A percentile compares a stretch with the other conserved stretches of the same genome.
Conservation (phyloP, 2,888 invertebrate genomes). For the Sesamia inferens region DNA sequence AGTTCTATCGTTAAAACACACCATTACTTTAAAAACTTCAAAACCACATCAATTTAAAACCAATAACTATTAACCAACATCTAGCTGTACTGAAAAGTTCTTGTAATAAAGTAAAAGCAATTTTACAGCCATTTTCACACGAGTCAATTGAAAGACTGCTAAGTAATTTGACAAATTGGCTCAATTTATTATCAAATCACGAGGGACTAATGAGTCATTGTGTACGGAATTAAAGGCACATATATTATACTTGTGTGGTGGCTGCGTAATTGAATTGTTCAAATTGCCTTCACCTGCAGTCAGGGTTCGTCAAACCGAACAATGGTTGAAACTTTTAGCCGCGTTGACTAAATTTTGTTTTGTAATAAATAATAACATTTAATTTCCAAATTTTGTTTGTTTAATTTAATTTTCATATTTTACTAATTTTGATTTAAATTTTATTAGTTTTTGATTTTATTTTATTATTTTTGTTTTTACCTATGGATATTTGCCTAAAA, state of each 20-base stretch:
- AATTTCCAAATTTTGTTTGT: background rate
- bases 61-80: background rate
- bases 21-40: background rate
- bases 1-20: no score
- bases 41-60: background rate
- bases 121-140: no score
- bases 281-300: conserved; percentile 42
- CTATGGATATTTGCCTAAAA: no score
- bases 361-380: background rate
- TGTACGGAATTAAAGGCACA: no score
- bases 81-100: background rate
- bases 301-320: conserved; percentile 26
- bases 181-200: no score
- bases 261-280: conserved; percentile 42
- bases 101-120: no score
- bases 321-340: background rate
- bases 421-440: no score
- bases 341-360: background rate
- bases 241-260: conserved; percentile 46
- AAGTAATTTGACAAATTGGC: no score
- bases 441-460: no score
- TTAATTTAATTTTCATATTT: background rate
- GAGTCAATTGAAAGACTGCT: no score
- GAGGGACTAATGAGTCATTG: no score
- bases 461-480: no score